Percentiles rank a stretch among this genome's conserved stretches.
Conservation (phyloP, 2,797 vertebrate species). For the Sebastes diaconus region DNA sequence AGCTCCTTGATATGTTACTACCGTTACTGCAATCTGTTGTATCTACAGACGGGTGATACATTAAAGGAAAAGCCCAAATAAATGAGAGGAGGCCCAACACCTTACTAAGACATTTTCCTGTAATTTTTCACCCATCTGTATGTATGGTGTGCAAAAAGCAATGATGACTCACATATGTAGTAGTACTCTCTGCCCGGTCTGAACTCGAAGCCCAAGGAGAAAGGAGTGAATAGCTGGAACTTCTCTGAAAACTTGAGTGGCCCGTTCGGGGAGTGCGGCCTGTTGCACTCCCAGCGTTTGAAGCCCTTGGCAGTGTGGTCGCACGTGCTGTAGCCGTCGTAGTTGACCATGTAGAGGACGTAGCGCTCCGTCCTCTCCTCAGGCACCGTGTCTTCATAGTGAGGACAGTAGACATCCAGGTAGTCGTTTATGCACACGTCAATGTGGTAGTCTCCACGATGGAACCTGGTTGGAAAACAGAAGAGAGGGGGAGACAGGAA, state of each 20-base stretch:
- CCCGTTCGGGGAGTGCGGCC: conserved; percentile 94
- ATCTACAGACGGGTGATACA: neutral
- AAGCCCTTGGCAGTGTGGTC: conserved; percentile 98
- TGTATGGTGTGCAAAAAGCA: neutral
- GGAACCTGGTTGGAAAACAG: conserved; percentile 84
- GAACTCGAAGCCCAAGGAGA: conserved; percentile 98
- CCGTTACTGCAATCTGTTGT: neutral
- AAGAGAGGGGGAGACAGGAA: neutral
- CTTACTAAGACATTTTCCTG: neutral
- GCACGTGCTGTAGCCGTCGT: conserved; percentile 97
- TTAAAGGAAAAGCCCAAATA: neutral
- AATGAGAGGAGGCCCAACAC: neutral
- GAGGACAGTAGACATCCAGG: conserved; percentile 97
- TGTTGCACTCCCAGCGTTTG: conserved; percentile 98
- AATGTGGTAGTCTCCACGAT: conserved; percentile 94
- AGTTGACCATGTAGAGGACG: conserved; percentile 99
- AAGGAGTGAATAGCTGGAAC: conserved; percentile 98
- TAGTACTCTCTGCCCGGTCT: conserved; percentile 97
- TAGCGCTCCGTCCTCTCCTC: conserved; percentile 96
- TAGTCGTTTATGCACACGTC: conserved; percentile 99
- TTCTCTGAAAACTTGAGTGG: conserved; percentile 98
- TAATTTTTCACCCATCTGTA: neutral
- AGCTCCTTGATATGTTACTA: neutral
- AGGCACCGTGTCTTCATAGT: conserved; percentile 93
- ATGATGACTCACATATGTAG: conserved; percentile 97